Base-by-base conservation (phyloP, 1,140 invertebrate species). In the Drosophila setifemur region DNA sequence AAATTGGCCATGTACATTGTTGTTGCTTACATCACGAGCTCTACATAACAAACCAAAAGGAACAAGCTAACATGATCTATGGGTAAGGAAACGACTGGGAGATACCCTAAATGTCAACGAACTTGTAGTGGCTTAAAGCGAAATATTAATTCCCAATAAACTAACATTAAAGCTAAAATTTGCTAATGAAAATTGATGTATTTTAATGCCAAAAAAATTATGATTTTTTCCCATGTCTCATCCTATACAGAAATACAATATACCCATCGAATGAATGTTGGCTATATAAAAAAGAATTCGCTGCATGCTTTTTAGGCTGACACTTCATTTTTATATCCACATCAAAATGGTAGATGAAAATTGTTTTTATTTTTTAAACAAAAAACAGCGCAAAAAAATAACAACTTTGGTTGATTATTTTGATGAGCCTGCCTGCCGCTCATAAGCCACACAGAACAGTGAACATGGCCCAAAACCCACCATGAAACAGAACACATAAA, bases 371-470 rank as follows among this genome's bases (percentile, higher is more conserved):
- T 71, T n/a, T 71, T 71, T 60, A 61, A 52, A 52, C 14, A 70
- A 64, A 70, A 64, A 33, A 19, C 35, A 6, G 35, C 11, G 44
- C 23, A 55, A 63, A 81, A 58, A 28, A 72, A 63, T 54, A 53
- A 44, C 63, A 83, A 79, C 74, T 85, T 85, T 79, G 70, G 64
- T 85, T 85, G 79, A 83, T 83, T 85, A 83, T 83, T 83, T 83
- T 85, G 79, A 83, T 83, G 79, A 85, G 70, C 37, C 53, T 28
- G 53, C 42, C 64, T 28, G 53, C 42, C 64, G 64, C 63, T 49
- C 63, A 69, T 45, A 70, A 74, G 64, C n/a, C n/a, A n/a, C 54
- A 54, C 71, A 60, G 71, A 81, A 81, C 76, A 79, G 76, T 79
- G 76, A 81, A 71, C 74, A 69, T 70, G 35, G 35, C 53, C 26